Percentiles rank a stretch among this genome's conserved stretches.
Evolutionary conservation across 2,797 vertebrate genomes (phyloP).

Genomic region (Syngnathus rostellatus): DNA sequence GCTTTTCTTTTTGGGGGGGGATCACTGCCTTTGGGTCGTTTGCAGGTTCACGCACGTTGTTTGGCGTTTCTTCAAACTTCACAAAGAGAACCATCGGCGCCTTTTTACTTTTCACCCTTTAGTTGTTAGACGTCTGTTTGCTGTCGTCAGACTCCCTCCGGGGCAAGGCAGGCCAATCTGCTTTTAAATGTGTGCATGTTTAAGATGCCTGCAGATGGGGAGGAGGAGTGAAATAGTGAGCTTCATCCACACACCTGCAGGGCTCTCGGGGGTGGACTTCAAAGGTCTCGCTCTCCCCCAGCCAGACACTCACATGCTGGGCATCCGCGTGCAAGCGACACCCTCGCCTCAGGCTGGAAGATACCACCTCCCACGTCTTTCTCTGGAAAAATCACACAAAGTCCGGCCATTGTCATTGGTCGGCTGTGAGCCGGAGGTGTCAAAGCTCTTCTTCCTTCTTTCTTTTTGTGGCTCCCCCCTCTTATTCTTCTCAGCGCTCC

Average conservation of each 20-base stretch:
- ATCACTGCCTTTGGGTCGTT: slow-evolving; percentile 17
- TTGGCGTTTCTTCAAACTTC: slow-evolving; percentile 48
- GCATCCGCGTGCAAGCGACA: slow-evolving; percentile 59
- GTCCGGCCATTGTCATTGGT: slow-evolving; percentile 35
- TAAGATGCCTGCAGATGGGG: slow-evolving; percentile 59
- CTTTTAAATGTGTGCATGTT: slow-evolving; percentile 53
- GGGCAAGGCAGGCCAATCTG: slow-evolving; percentile 42
- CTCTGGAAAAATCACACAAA: slow-evolving; percentile 15
- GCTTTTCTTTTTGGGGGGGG: slow-evolving; percentile 28
- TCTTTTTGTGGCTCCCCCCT: slow-evolving; percentile 23
- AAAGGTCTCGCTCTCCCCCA: slow-evolving; percentile 56
- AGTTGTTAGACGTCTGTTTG: slow-evolving; percentile 76
- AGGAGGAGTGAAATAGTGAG: slow-evolving; percentile 55
- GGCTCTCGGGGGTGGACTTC: slow-evolving; percentile 53
- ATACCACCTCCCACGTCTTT: slow-evolving; percentile 1
- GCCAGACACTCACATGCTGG: slow-evolving; percentile 57
- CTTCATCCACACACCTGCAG: slow-evolving; percentile 68
- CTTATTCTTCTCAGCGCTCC: slow-evolving; percentile 42
- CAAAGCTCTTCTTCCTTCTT: slow-evolving; percentile 35
- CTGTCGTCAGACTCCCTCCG: slow-evolving; percentile 60
- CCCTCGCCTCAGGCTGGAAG: slow-evolving; percentile 51
- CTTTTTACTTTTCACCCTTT: slow-evolving; percentile 54
- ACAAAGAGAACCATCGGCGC: slow-evolving; percentile 51
- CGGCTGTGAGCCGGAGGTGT: slow-evolving; percentile 28
- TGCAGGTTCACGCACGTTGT: slow-evolving; percentile 60